Evolutionary conservation across 1,140 invertebrate genomes (phyloP), one percentile per base, ranked within the genome.

Genomic region (Drosophila funebris): DNA sequence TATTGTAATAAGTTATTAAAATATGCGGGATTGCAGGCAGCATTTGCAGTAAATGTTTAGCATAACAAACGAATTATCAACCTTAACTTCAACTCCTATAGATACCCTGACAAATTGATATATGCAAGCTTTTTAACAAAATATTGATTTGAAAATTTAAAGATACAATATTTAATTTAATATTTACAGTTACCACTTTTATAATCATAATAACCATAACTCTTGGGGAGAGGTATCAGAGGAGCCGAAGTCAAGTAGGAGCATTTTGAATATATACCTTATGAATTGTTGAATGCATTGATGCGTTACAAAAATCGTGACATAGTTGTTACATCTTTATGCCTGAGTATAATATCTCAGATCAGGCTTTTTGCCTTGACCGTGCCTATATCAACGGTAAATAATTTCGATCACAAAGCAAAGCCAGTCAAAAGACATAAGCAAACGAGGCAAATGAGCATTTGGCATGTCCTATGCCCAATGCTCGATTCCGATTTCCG

Each of bases 321-420:
- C 54, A 60, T 13, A 27, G 53, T 52, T 58, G 53, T 72, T 67
- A 44, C 37, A 44, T 36, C 33, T 66, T 33, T 2, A 36, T 27
- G 69, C 27, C 53, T 60, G 57, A 43, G 53, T 64, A 70, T 39
- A 41, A 70, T 41, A 56, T 41, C 36, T 73, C 13, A 41, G 57
- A 76, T 68, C 27, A 43, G 29, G 22, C 44, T 22, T 33, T 18
- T 72, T 52, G 82, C 62, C 58, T 75, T 82, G 71, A 66, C 78
- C 78, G 83, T 87, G 78, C 72, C 67, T 78, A 87, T 88, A 88
- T 88, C 83, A 88, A 88, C 83, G 83, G 83, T 88, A 88, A 88
- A 88, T 83, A 84, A 89, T 89, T 88, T 79, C 83, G 72, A 88
- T 76, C 83, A 64, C 74, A 72, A 41, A 62, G 70, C 56, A 61